Conservation (phyloP, 2,113 vertebrate species). For the Pseudorectes ferrugineus region DNA sequence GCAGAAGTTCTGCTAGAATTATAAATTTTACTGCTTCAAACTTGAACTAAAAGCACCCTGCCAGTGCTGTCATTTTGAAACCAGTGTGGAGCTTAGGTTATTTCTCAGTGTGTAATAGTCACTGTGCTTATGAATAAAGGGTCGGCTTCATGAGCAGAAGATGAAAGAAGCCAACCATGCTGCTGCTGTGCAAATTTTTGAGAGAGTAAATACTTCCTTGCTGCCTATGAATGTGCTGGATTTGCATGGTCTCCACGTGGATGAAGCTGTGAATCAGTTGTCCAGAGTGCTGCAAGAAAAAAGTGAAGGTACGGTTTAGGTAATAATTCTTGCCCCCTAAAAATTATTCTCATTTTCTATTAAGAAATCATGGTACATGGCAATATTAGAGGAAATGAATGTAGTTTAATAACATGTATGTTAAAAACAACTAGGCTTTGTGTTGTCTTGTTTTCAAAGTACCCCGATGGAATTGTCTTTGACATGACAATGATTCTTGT, state of each 20-base stretch:
- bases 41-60: not conserved
- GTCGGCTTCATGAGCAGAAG: constrained; percentile 86
- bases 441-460: not conserved
- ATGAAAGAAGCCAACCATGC: constrained; percentile 91
- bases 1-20: not conserved
- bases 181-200: constrained; percentile 89
- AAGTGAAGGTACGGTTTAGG: constrained; percentile 76
- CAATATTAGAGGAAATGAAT: not conserved
- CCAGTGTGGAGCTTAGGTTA: not conserved
- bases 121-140: constrained; percentile 73
- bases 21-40: not conserved
- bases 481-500: not conserved
- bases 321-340: not conserved
- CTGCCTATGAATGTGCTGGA: constrained; percentile 92
- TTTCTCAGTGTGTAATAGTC: not conserved
- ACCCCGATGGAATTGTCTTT: not conserved
- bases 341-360: not conserved
- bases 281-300: constrained; percentile 82
- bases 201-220: constrained; percentile 86
- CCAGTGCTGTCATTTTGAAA: not conserved
- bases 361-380: not conserved
- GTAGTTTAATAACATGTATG: not conserved
- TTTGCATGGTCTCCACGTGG: constrained; percentile 93
- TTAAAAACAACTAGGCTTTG: not conserved
- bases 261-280: constrained; percentile 87